Evolutionary conservation across 2,113 vertebrate species (phyloP).

Genomic region (Symphodus melops): DNA sequence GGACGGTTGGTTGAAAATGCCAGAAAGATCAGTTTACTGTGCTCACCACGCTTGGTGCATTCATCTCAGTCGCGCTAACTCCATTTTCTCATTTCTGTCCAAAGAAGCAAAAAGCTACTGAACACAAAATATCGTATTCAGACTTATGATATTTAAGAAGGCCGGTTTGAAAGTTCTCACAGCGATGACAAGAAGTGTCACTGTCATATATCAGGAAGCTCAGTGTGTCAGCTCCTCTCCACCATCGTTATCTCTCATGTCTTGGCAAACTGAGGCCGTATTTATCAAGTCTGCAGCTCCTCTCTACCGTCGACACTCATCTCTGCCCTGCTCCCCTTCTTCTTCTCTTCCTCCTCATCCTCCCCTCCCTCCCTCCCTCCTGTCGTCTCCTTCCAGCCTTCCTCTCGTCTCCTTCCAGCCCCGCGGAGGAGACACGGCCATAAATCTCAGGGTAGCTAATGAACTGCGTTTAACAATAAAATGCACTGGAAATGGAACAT

Average conservation of each 20-base stretch:
- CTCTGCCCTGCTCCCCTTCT: constrained; percentile 27
- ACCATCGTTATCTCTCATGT: constrained; percentile 56
- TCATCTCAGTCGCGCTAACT: too few species aligned
- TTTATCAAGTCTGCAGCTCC: constrained; percentile 62
- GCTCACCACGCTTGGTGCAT: too few species aligned
- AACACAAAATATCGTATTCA: not conserved
- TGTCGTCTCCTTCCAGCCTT: constrained; percentile 23
- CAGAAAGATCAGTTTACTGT: too few species aligned
- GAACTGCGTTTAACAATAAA: constrained; percentile 87
- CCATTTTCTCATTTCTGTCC: too few species aligned
- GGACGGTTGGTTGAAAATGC: too few species aligned
- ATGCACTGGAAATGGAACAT: constrained; percentile 82
- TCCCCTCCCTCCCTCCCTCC: not conserved
- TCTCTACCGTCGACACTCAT: constrained; percentile 42
- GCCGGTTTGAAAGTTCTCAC: constrained; percentile 10
- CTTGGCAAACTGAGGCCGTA: constrained; percentile 53
- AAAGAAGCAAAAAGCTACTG: not conserved
- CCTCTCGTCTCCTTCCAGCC: constrained; percentile 38
- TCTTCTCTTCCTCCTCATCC: constrained; percentile 10
- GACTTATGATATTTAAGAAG: not conserved
- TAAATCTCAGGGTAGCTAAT: constrained; percentile 83
- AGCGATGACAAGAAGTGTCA: constrained; percentile 35
- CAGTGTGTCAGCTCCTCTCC: constrained; percentile 30
- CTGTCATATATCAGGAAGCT: constrained; percentile 44
- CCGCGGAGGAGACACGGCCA: constrained; percentile 67